Evolutionary conservation across 2,797 vertebrate genomes (phyloP), one percentile per base, ranked within the genome.

Genomic region (Pantherophis alleghaniensis): DNA sequence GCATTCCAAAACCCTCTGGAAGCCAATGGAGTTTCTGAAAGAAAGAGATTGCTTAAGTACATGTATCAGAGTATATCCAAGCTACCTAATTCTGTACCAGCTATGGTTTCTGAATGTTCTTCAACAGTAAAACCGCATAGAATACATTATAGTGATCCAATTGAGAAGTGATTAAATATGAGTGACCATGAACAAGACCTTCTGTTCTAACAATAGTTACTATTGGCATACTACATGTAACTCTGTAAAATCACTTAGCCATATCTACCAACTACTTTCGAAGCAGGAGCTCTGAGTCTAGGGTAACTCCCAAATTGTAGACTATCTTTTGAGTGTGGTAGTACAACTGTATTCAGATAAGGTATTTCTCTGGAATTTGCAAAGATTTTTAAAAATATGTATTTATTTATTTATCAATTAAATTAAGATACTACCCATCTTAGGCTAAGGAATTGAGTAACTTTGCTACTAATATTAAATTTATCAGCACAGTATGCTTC

Each of bases 401-500:
- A 69, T n/a, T 32, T 66, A 66, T n/a, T 32, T 66, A 66, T 66
- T 69, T 16, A 69, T 69, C 66, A 16, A 69, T 69, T 32, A 69
- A 69, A 69, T 69, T 16, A 32, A 69, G n/a, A 32, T 69, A 69
- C 13, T 69, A 14, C 66, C 14, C n/a, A 69, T 69, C 13, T 32
- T 13, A 32, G 66, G 16, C n/a, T 69, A 32, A 69, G n/a, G n/a
- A 69, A 86, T 47, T 60, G 74, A 94, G 53, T 57, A 56, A 3
- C 63, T 94, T 96, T 95, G 94, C 55, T 93, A 91, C 0, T 5
- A 86, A 95, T 91, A 92, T 93, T 87, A 53, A 63, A 92, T 83
- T 42, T 92, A 91, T 93, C 16, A 94, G 91, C 60, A 87, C 5
- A 32, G 32, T n/a, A 90, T 88, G 53, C 13, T 88, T 16, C 6